Evolutionary conservation across 2,888 invertebrate species (phyloP).

Genomic region (Drosophila emarginata): DNA sequence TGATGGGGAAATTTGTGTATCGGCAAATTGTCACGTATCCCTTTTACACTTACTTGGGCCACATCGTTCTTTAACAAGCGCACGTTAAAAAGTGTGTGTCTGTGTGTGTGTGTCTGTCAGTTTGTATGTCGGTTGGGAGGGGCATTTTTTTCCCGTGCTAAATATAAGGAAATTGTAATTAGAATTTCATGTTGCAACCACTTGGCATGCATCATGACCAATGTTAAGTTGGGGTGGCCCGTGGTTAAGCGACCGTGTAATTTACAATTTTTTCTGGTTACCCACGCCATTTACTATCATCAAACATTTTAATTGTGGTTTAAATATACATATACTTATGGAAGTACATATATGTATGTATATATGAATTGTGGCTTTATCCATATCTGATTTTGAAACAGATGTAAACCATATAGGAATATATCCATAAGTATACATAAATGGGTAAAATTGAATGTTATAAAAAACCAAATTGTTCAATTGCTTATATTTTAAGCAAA

Average conservation of each 20-base stretch:
- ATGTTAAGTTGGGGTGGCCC: slow-evolving; percentile 61
- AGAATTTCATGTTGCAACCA: slow-evolving; percentile 70
- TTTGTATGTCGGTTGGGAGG: slow-evolving; percentile 6
- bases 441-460: too few species aligned
- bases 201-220: slow-evolving; percentile 52
- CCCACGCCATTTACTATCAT: slow-evolving; percentile 62
- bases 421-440: too few species aligned
- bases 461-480: too few species aligned
- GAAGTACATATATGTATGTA: not conserved
- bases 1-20: slow-evolving; percentile 65
- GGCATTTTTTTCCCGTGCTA: slow-evolving; percentile 30
- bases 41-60: slow-evolving; percentile 54
- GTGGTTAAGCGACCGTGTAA: slow-evolving; percentile 82
- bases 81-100: slow-evolving; percentile 34
- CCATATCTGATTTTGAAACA: not conserved
- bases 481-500: too few species aligned
- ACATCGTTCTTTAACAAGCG: slow-evolving; percentile 60
- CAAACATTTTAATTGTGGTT: slow-evolving; percentile 71
- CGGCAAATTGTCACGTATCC: slow-evolving; percentile 72
- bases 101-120: slow-evolving; percentile 13
- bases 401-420: too few species aligned
- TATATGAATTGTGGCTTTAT: too few species aligned
- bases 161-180: slow-evolving; percentile 63
- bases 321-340: slow-evolving; percentile 44
- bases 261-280: slow-evolving; percentile 80